These are phyloP conservation scores for Drosophila nigrodunni DNA, from an alignment of 1,140 invertebrate species.

Conservation along the genomic window DNA sequence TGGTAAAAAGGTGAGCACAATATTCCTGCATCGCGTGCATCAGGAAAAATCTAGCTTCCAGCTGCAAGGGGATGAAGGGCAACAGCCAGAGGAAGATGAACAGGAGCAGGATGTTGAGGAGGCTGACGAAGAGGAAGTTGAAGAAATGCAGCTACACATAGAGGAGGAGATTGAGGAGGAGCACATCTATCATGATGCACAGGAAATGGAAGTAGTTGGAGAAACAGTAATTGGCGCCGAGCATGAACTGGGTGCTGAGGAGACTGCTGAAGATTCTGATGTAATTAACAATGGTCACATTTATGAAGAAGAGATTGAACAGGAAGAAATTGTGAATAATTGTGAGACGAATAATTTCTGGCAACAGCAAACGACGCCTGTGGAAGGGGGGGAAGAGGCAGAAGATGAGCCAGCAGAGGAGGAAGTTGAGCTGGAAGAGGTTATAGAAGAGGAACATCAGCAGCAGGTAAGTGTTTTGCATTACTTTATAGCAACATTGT, in stretches of 20 bases:
- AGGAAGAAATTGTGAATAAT: constrained; percentile 18
- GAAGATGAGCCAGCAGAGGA: not conserved
- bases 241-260: constrained; percentile 39
- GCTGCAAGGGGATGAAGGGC: constrained; percentile 22
- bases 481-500: not conserved
- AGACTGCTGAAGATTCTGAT: constrained; percentile 29
- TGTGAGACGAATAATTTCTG: constrained; percentile 4
- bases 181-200: constrained; percentile 48
- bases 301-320: constrained; percentile 12
- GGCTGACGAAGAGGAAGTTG: constrained; percentile 11
- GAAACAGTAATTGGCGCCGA: constrained; percentile 59
- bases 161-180: constrained; percentile 31
- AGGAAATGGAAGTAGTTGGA: constrained; percentile 55
- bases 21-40: constrained; percentile 67
- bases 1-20: constrained; percentile 66
- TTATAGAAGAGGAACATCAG: not conserved
- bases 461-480: constrained; percentile 8
- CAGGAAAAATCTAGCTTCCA: constrained; percentile 50
- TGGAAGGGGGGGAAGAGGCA: not conserved
- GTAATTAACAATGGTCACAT: constrained; percentile 37
- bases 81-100: constrained; percentile 11
- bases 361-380: not conserved
- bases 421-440: not conserved
- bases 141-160: constrained; percentile 12
- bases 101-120: constrained; percentile 14